Base-by-base conservation (phyloP, 2,888 invertebrate genomes). In the Cosmopolites sordidus region DNA sequence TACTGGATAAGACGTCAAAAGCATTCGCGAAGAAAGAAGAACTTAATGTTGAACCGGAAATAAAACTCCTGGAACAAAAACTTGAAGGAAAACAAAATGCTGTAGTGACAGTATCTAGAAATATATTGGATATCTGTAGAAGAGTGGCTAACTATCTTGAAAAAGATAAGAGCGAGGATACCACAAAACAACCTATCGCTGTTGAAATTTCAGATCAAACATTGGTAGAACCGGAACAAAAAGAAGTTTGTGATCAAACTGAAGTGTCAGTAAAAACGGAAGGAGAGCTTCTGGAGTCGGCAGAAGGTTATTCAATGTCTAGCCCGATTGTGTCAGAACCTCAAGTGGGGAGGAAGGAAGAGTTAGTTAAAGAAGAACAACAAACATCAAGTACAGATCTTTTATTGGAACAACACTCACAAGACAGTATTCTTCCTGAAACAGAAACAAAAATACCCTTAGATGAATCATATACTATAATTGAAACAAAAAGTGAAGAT, bases 91-190 rank as follows among this genome's bases (percentile, higher is more conserved):
- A 40, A 29, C 43, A 48, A 27, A 48, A 42, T 9, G 46, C 53
- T 27, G 41, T 58, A 2, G 33, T 54, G 15, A 47, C 39, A 3
- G 48, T 60, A 12, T 58, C 60, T 4, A 54, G 56, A 43, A 60
- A 60, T 48, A 61, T 61, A 39, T 48, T 60, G 42, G 59, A 58
- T 30, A 58, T 48, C 42, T 61, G 57, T 43, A 57, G 45, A 52
- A 43, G 55, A 29, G 51, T 62, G 16, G 56, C 61, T 1, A 30
- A 51, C 15, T 51, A 50, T 41, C 46, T 59, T 17, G 11, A 48
- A 16, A 18, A 38, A 38, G 11, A 16, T 8, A 37, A 44, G n/a
- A n/a, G n/a, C n/a, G n/a, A n/a, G n/a, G n/a, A n/a, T n/a, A n/a
- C n/a, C n/a, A n/a, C n/a, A n/a, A n/a, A n/a, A n/a, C n/a, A n/a